Evolutionary conservation across 1,140 invertebrate genomes (phyloP), one percentile per base, ranked within the genome.

Genomic region (Magallana ariakensis): DNA sequence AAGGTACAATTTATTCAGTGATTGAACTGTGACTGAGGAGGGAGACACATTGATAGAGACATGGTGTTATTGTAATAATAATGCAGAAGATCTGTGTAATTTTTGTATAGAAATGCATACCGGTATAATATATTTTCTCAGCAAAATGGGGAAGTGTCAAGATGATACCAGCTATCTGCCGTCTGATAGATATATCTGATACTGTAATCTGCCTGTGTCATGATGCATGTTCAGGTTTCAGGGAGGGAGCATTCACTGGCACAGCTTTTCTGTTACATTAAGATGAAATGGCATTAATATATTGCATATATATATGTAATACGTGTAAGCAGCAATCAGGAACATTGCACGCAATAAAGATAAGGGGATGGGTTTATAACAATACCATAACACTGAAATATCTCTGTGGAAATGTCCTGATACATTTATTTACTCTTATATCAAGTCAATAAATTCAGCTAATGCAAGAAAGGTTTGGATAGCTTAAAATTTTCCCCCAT

Each of bases 281-380:
- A 75, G 66, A 75, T 75, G 22, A 75, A 75, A 75, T 75, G 19
- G 26, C 66, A 75, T 75, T 75, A 75, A 75, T 75, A 75, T 75
- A 75, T 75, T 75, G 22, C 66, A 75, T 75, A 33, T 26, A 13
- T 60, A 62, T 62, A 62, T n/a, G 58, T 62, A 46, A 46, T 46
- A 46, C 16, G 8, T 62, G 58, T 62, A 62, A 62, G 22, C 66
- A 75, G 9, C 6, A 33, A 22, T 26, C 19, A 75, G 66, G 10
- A 75, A 75, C 33, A 26, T 75, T 75, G 66, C 66, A 75, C 66
- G 26, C 22, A 10, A 75, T 22, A 75, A 75, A 75, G 66, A 75
- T 33, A 22, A 75, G 66, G 11, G 33, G 19, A 75, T 13, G 22
- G 66, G 22, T 26, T 11, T 10, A 75, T 46, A 26, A 75, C 66